phyloP scores from a whole-genome alignment of 1,140 invertebrate species.

The Cherax destructor region DNA sequence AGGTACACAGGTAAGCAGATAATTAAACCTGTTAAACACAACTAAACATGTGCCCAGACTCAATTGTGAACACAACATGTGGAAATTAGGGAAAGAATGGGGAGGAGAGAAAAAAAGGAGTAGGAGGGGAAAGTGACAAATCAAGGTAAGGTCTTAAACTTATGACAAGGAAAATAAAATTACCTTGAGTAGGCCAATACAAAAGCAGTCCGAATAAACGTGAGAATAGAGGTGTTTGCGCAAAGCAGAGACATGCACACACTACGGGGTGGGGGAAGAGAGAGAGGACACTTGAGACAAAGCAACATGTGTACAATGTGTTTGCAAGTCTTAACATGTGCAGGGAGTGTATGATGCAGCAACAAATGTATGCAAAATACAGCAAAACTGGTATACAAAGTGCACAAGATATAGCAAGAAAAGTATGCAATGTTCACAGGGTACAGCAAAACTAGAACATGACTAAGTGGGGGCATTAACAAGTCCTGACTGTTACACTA shows the following conservation, averaged over 20 bases:
- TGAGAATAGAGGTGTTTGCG: background rate
- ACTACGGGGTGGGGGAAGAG: background rate
- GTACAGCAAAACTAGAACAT: conserved; percentile 16
- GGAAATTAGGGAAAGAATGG: too few species aligned
- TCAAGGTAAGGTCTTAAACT: too few species aligned
- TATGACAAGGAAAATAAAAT: background rate
- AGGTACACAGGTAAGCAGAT: background rate
- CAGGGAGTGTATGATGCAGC: background rate
- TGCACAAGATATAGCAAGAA: background rate
- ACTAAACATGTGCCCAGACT: background rate
- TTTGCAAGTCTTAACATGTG: background rate
- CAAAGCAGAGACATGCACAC: background rate
- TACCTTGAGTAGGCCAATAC: background rate
- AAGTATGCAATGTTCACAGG: background rate
- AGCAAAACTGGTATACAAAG: background rate
- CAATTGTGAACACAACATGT: too few species aligned
- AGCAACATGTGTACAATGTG: too few species aligned
- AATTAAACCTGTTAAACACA: background rate
- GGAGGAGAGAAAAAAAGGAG: too few species aligned
- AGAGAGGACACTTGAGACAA: background rate
- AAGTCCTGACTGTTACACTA: background rate
- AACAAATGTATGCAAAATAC: background rate
- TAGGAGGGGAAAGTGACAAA: too few species aligned
- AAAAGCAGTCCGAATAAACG: background rate
- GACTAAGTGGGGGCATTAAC: background rate